Evolutionary conservation across 2,888 invertebrate genomes (phyloP).

Genomic region (Ametastegia equiseti): DNA sequence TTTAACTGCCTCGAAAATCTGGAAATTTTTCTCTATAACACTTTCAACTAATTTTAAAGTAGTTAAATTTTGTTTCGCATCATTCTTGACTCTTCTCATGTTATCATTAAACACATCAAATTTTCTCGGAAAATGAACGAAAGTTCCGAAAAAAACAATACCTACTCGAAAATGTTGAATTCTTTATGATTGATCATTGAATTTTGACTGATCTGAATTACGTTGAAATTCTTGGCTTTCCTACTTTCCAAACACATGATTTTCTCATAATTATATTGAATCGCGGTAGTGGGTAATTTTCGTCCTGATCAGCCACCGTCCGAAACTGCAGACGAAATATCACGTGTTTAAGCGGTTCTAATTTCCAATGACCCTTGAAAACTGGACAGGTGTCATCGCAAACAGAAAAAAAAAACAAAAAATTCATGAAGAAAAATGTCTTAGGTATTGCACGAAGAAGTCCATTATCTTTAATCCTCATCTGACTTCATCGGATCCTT

Average conservation of each 20-base stretch:
- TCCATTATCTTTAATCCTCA: no score
- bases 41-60: no score
- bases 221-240: background rate
- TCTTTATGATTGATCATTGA: no score
- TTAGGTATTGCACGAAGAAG: background rate
- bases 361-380: background rate
- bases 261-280: background rate
- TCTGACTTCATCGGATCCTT: background rate
- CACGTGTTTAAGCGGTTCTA: background rate
- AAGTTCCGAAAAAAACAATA: no score
- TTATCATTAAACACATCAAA: no score
- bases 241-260: background rate
- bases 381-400: background rate
- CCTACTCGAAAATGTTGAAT: no score
- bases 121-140: no score
- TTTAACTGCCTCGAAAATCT: no score
- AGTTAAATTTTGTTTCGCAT: no score
- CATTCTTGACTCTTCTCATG: no score
- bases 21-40: no score
- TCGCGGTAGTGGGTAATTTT: conserved; percentile 9
- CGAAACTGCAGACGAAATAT: background rate
- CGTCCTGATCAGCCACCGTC: background rate
- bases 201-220: no score
- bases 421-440: background rate
- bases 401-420: background rate